phyloP scores from a whole-genome alignment of 2,797 vertebrate genomes.

The Myotis findleyi region DNA sequence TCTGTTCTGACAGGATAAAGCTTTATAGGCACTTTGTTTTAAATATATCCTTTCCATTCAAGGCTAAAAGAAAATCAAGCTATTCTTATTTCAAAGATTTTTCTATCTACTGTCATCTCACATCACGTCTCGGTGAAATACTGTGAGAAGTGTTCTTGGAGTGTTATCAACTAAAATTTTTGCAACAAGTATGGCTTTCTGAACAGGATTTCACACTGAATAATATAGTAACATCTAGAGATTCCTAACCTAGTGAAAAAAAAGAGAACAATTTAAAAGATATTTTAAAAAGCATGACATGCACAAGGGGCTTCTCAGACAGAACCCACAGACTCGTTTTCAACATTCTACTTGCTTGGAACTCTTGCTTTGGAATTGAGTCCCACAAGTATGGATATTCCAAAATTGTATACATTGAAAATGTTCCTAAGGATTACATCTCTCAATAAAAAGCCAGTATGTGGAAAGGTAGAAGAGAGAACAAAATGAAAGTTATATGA shows the following conservation, averaged over 20 bases:
- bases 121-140: slow-evolving; percentile 79
- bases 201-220: slow-evolving; percentile 87
- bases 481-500: slow-evolving; percentile 60
- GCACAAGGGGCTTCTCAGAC: slow-evolving; percentile 83
- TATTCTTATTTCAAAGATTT: slow-evolving; percentile 81
- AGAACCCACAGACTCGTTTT: slow-evolving; percentile 77
- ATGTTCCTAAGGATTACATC: slow-evolving; percentile 38
- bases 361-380: slow-evolving; percentile 74
- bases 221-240: slow-evolving; percentile 88
- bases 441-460: slow-evolving; percentile 63
- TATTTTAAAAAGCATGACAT: slow-evolving; percentile 85
- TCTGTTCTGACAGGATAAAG: slow-evolving; percentile 60
- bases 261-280: slow-evolving; percentile 80
- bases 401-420: neutral
- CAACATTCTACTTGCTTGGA: slow-evolving; percentile 79
- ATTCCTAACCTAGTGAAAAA: slow-evolving; percentile 83
- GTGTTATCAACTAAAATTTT: slow-evolving; percentile 84
- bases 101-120: slow-evolving; percentile 85
- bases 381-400: slow-evolving; percentile 49
- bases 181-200: slow-evolving; percentile 84
- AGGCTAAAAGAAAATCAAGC: slow-evolving; percentile 81
- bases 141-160: slow-evolving; percentile 81
- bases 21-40: slow-evolving; percentile 49
- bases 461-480: slow-evolving; percentile 46
- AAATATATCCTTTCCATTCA: slow-evolving; percentile 73